phyloP scores from a whole-genome alignment of 2,113 vertebrate genomes.

The Cichladusa arquata region DNA sequence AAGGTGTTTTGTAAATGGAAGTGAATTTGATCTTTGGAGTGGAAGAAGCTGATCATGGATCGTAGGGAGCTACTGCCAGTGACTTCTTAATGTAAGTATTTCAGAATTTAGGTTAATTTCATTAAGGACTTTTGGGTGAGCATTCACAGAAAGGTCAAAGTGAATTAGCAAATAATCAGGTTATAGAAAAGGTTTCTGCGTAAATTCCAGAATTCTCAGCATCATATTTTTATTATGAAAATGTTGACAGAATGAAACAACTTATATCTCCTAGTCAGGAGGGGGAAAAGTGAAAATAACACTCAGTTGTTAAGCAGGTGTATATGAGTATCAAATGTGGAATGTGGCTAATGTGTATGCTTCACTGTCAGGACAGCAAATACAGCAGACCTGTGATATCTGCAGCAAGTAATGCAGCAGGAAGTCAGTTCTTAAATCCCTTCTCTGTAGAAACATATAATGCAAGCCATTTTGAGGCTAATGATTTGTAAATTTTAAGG shows the following conservation, averaged over 20 bases:
- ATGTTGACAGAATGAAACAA: neutral
- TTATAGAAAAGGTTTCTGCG: neutral
- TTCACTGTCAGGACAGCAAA: neutral
- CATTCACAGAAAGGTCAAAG: neutral
- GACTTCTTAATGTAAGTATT: neutral
- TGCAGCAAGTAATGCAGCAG: neutral
- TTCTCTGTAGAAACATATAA: neutral
- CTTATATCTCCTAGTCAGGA: neutral
- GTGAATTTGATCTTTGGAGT: neutral
- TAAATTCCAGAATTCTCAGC: neutral
- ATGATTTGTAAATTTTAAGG: neutral
- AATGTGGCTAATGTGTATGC: neutral
- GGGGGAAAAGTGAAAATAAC: neutral
- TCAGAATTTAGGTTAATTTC: neutral
- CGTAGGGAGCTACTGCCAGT: neutral
- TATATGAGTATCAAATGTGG: neutral
- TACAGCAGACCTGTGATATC: neutral
- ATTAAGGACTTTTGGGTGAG: neutral
- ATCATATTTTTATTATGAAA: neutral
- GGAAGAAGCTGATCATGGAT: neutral
- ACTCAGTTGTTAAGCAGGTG: neutral
- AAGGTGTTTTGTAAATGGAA: neutral
- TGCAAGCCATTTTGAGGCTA: neutral
- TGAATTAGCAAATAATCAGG: neutral
- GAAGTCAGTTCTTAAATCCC: neutral